phyloP scores from a whole-genome alignment of 2,113 vertebrate species.

The Capricornis sumatraensis region DNA sequence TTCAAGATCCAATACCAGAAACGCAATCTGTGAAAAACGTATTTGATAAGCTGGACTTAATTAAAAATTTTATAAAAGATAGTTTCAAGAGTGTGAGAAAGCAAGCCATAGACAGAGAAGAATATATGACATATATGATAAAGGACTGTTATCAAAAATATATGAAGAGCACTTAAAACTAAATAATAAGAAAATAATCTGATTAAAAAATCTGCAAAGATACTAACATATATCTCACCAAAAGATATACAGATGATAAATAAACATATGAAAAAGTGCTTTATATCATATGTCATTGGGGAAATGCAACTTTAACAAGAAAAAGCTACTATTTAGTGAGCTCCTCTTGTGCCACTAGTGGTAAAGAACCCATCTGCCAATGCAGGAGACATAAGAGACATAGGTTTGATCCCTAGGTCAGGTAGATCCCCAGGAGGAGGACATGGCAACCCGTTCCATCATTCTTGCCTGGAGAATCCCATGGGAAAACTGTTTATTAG shows the following conservation, averaged over 20 bases:
- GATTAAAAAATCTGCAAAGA: background rate
- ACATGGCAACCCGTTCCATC: background rate
- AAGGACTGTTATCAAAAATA: background rate
- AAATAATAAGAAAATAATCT: background rate
- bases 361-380: background rate
- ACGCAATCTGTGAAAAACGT: background rate
- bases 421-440: background rate
- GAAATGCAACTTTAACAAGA: background rate
- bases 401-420: background rate
- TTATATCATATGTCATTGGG: too few species aligned
- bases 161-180: background rate
- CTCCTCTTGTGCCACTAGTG: background rate
- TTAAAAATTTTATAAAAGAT: background rate
- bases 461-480: background rate
- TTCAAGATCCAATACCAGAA: background rate
- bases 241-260: background rate
- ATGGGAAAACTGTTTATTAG: background rate
- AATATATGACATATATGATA: background rate
- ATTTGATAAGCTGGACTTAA: background rate
- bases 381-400: background rate
- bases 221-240: background rate
- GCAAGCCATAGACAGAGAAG: background rate
- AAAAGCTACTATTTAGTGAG: background rate
- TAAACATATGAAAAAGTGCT: too few species aligned
- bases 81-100: background rate